Conservation (phyloP, 2,113 vertebrate genomes). For the Chaetops frenatus region DNA sequence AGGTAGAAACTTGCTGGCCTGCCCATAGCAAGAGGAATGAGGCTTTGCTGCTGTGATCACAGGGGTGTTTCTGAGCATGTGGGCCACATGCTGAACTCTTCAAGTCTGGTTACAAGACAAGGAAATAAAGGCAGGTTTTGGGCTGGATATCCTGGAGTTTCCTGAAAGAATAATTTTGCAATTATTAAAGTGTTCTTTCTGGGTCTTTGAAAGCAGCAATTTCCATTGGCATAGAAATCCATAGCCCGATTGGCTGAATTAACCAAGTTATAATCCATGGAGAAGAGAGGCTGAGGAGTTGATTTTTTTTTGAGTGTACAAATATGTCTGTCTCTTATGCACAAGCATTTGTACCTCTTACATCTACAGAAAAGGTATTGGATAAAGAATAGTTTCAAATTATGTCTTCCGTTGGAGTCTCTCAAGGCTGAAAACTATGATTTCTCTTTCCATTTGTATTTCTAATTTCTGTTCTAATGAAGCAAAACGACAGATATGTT, state of each 20-base stretch:
- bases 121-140: neutral
- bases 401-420: neutral
- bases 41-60: neutral
- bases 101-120: neutral
- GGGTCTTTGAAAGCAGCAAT: neutral
- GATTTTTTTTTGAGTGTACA: neutral
- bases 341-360: neutral
- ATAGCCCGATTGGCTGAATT: neutral
- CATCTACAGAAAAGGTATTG: neutral
- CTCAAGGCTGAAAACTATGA: neutral
- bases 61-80: neutral
- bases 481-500: neutral
- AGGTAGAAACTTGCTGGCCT: neutral
- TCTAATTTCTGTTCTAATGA: neutral
- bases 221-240: neutral
- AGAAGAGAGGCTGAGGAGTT: neutral
- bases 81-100: accelerated
- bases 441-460: neutral
- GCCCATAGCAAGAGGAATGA: accelerated
- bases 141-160: neutral
- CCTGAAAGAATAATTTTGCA: neutral
- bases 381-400: neutral
- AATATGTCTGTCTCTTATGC: neutral
- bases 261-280: neutral
- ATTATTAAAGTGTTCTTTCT: neutral